Evolutionary conservation across 2,888 invertebrate genomes (phyloP), one percentile per base, ranked within the genome.

Genomic region (Buathra laborator): DNA sequence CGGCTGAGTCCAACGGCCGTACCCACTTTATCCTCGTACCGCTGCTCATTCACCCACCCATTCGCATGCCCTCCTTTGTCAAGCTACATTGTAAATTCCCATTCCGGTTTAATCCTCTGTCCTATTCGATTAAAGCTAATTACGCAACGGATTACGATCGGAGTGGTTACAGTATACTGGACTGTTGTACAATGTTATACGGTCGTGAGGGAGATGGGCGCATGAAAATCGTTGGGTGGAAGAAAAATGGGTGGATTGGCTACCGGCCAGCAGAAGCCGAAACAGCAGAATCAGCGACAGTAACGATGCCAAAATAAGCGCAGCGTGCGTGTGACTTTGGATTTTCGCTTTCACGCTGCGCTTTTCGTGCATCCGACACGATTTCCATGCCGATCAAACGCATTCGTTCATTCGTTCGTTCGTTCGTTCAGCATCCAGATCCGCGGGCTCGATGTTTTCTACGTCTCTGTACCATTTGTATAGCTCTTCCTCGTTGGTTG

Each of bases 351-450:
- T 80, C 37, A 43, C 71, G 59, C 68, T 78, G 59, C 59, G 24
- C 70, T 59, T 37, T 82, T 75, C 79, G 37, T 53, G 66, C 75
- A 82, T 79, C 76, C 85, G 79, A 79, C 32, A 83, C 75, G 79
- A 85, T 83, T 37, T 72, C 85, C 83, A 72, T 76, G 76, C 71
- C 85, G 82, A 85, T 85, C 79, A 83, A 83, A 82, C 66, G 79
- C 81, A 76, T 74, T 79, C 56, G 74, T 68, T 70, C 64, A 78
- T 81, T 78, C 67, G 75, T 83, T 79, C 67, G 72, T 46, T 76
- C 79, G 29, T 71, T 79, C 68, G 62, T 70, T 67, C 74, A 68
- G 59, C 29, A 46, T 81, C 46, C 70, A 75, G 74, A 85, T 81
- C 74, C 32, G 78, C 48, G 64, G 62, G 53, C 76, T 46, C n/a